Conservation (phyloP, 2,797 vertebrate genomes). For the Pipistrellus pygmaeus region DNA sequence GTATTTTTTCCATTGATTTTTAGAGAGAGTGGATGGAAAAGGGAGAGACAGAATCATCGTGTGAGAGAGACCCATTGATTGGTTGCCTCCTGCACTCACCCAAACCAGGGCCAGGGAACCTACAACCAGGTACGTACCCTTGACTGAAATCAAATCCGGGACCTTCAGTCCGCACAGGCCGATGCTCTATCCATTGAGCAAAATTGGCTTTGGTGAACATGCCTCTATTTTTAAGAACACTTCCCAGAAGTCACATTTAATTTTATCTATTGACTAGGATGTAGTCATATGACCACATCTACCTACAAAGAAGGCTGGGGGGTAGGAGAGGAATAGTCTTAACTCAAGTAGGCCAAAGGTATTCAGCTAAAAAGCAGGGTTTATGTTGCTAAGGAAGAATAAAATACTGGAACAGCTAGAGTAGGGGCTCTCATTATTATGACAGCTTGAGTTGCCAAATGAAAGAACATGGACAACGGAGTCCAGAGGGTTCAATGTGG, state of each 20-base stretch:
- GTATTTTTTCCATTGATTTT: too few relatives aligned
- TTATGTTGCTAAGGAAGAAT: conserved; percentile 15
- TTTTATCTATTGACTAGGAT: neutral
- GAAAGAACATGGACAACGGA: neutral
- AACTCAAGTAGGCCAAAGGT: neutral
- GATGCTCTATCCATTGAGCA: too few relatives aligned
- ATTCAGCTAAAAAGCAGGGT: neutral
- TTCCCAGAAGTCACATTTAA: neutral
- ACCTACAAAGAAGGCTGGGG: neutral
- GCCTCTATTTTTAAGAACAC: neutral
- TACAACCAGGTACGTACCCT: too few relatives aligned
- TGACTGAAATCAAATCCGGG: too few relatives aligned
- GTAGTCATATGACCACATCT: neutral
- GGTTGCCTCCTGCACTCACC: too few relatives aligned
- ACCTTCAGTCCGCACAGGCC: too few relatives aligned
- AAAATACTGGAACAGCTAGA: neutral
- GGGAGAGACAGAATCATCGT: too few relatives aligned
- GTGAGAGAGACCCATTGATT: too few relatives aligned
- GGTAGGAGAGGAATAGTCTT: neutral
- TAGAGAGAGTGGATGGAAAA: too few relatives aligned
- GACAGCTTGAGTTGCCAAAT: neutral
- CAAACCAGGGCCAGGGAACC: too few relatives aligned
- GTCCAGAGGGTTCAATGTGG: neutral
- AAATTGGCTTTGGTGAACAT: neutral
- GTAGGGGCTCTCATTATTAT: neutral